Evolutionary conservation across 2,888 invertebrate genomes (phyloP).

Genomic region (Liposcelis brunnea): DNA sequence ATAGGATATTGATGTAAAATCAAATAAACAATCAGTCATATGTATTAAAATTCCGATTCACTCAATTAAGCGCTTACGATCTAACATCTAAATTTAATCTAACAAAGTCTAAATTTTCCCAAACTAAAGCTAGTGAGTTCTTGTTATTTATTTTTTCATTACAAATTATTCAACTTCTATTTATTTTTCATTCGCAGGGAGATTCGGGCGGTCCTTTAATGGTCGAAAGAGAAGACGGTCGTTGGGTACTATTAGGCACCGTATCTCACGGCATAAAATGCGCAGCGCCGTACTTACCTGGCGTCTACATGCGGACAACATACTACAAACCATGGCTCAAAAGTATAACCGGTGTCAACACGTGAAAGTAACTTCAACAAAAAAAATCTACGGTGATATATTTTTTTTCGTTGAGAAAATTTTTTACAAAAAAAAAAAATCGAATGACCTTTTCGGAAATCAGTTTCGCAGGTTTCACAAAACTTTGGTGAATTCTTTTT

Average conservation of each 20-base stretch:
- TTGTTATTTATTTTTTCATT: constrained; percentile 6
- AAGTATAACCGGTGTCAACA: constrained; percentile 56
- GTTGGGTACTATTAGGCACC: constrained; percentile 77
- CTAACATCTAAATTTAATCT: too few species aligned
- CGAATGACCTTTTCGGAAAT: constrained; percentile 1
- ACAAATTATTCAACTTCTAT: constrained; percentile 3
- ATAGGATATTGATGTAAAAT: too few species aligned
- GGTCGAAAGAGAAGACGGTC: constrained; percentile 62
- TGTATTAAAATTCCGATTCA: too few species aligned
- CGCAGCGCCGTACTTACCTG: constrained; percentile 78
- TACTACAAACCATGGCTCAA: constrained; percentile 84
- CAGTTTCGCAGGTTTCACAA: not conserved
- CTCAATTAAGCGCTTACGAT: too few species aligned
- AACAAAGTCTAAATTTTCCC: too few species aligned
- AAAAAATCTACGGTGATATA: not conserved
- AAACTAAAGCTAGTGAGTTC: too few species aligned
- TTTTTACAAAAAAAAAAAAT: not conserved
- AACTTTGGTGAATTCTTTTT: too few species aligned
- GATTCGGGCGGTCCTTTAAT: constrained; percentile 86
- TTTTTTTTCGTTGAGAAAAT: too few species aligned
- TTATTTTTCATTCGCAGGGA: constrained; percentile 39
- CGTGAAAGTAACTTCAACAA: not conserved
- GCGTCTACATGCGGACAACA: constrained; percentile 85
- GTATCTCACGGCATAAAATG: constrained; percentile 93
- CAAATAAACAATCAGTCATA: too few species aligned